Evolutionary conservation across 35 echinoderm and acorn worm genomes (phyloP).

Genomic region (Ptychodera flava): DNA sequence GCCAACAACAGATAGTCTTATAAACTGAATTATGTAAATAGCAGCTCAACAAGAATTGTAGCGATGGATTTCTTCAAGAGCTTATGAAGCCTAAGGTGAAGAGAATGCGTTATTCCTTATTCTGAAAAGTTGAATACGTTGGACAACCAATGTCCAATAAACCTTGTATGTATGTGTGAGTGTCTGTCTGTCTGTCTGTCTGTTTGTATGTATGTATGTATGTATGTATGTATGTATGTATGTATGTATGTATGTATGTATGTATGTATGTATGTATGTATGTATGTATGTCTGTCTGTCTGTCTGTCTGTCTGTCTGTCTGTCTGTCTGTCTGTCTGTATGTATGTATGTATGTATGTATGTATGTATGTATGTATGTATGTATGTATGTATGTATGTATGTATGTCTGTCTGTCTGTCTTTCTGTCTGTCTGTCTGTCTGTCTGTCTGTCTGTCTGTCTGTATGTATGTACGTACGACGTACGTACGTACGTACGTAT

Average conservation of each 20-base stretch:
- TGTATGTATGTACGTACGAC: neutral
- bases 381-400: neutral
- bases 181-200: neutral
- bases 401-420: neutral
- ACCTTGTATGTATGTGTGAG: neutral
- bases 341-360: neutral
- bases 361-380: neutral
- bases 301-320: slow-evolving; percentile 14
- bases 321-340: neutral
- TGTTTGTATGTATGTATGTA: slow-evolving; percentile 28
- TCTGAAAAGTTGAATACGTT: no score
- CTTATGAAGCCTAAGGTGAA: neutral
- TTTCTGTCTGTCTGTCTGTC: neutral
- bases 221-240: slow-evolving; percentile 28
- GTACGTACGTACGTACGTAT: neutral
- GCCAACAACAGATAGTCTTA: no score
- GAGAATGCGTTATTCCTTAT: neutral
- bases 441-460: neutral
- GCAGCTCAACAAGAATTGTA: neutral
- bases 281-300: slow-evolving; percentile 21
- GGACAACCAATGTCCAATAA: no score
- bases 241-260: slow-evolving; percentile 28
- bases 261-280: slow-evolving; percentile 30
- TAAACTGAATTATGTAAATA: no score
- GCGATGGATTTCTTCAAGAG: neutral